Evolutionary conservation across 2,888 invertebrate genomes (phyloP), one percentile per base, ranked within the genome.

Genomic region (Atherix ibis): DNA sequence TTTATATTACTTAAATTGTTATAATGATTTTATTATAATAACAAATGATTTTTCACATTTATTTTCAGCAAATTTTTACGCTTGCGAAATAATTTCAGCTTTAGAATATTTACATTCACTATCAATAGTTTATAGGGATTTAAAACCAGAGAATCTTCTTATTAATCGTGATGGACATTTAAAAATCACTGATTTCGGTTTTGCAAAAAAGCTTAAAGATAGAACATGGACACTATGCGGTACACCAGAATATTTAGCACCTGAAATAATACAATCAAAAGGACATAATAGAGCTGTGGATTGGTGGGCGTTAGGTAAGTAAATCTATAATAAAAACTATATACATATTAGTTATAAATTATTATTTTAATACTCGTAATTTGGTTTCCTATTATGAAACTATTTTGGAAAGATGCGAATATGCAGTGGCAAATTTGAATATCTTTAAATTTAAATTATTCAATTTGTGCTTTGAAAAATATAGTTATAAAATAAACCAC

Each of bases 201-300:
- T 97, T 57, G 92, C 95, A 28, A 97, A 97, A 63, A 84, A 85
- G 51, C 65, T 97, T 30, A 76, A 78, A 2, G 95, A 95, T 59
- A 76, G 94, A 48, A 95, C 94, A 36, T 94, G 92, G 92, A 94
- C 91, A 2, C 60, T 94, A 30, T 94, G 94, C 55, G 94, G 94
- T 1, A 97, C 97, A 1, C 94, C 95, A 0, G 95, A 97, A 60
- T 97, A 97, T 62, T 67, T 97, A 43, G 95, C 97, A 29, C 89
- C 89, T 10, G 94, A 95, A 65, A 92, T 95, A 44, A 94, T 95
- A 47, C 92, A 91, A 59, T 89, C 89, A 48, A 92, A 92, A 67
- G 97, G 97, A 24, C 95, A 97, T 64, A 95, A 95, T 56, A 91
- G 87, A 57, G 92, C 92, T 5, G 95, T 97, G 1, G 97, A 97